Evolutionary conservation across 2,888 invertebrate species (phyloP).

Genomic region (Romanomermis culicivorax): DNA sequence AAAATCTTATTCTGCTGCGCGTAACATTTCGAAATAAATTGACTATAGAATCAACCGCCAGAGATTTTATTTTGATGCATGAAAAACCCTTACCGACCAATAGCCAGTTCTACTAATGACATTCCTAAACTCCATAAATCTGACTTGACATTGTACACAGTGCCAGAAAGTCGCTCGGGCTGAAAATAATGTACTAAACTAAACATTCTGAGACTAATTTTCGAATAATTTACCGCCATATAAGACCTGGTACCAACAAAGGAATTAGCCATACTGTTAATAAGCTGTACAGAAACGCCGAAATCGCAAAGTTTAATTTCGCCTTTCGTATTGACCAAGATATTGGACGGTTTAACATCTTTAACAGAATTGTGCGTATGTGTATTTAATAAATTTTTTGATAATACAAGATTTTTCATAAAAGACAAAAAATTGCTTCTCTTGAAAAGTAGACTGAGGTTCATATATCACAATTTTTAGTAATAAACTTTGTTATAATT

Average conservation of each 20-base stretch:
- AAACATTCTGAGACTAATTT: too few relatives aligned
- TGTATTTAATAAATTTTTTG: too few relatives aligned
- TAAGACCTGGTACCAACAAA: conserved; percentile 94
- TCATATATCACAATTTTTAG: too few relatives aligned
- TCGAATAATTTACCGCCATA: conserved; percentile 62
- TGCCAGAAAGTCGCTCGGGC: conserved; percentile 94
- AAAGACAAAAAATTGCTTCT: background rate
- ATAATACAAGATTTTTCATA: too few relatives aligned
- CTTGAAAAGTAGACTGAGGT: background rate
- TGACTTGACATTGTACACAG: conserved; percentile 78
- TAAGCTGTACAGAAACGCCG: conserved; percentile 91
- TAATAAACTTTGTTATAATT: background rate
- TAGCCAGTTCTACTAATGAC: conserved; percentile 92
- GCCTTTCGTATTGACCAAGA: conserved; percentile 81
- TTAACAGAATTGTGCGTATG: background rate
- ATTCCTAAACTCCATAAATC: conserved; percentile 96
- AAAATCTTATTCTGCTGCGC: too few relatives aligned
- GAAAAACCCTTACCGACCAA: conserved; percentile 60
- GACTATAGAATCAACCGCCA: too few relatives aligned
- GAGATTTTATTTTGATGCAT: background rate
- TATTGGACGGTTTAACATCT: conserved; percentile 92
- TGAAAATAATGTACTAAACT: conserved; percentile 33
- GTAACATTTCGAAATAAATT: too few relatives aligned
- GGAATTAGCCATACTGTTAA: conserved; percentile 96
- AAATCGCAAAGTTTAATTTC: conserved; percentile 98